Percentiles rank a stretch among this genome's conserved stretches.
These are phyloP conservation scores for Xanthorhoe spadicearia DNA, from an alignment of 2,888 invertebrate genomes.

Conservation along the genomic window DNA sequence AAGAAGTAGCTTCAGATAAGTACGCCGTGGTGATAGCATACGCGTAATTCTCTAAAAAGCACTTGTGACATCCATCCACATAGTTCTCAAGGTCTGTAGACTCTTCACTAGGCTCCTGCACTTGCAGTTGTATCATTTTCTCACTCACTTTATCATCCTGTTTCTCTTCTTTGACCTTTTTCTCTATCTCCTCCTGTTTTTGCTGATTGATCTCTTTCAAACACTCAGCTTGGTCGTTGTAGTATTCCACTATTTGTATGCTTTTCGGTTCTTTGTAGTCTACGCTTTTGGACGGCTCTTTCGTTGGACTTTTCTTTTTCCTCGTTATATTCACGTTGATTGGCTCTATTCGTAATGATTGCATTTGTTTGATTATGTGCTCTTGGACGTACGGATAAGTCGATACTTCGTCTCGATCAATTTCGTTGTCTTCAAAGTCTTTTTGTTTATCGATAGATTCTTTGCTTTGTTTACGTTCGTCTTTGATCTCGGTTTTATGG, in stretches of 20 bases:
- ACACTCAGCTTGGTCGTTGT: slow-evolving; percentile 87
- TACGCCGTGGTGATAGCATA: slow-evolving; percentile 78
- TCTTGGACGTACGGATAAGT: slow-evolving; percentile 76
- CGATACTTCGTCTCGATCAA: slow-evolving; percentile 64
- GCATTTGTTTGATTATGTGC: slow-evolving; percentile 81
- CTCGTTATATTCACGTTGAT: slow-evolving; percentile 70
- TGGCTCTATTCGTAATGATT: slow-evolving; percentile 78
- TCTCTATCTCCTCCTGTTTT: slow-evolving; percentile 70
- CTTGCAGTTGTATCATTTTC: slow-evolving; percentile 61
- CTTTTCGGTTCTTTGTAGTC: slow-evolving; percentile 45
- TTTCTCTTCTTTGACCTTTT: slow-evolving; percentile 70
- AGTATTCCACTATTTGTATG: slow-evolving; percentile 83
- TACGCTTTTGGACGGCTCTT: slow-evolving; percentile 60
- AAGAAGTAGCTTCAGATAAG: slow-evolving; percentile 71
- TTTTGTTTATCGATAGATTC: slow-evolving; percentile 38
- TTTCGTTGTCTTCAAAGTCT: slow-evolving; percentile 69
- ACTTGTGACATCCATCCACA: slow-evolving; percentile 78
- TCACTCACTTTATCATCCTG: slow-evolving; percentile 69
- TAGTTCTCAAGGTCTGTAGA: slow-evolving; percentile 74
- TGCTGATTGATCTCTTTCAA: slow-evolving; percentile 79
- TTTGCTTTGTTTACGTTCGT: slow-evolving; percentile 40
- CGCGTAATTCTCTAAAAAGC: slow-evolving; percentile 80
- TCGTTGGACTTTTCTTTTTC: slow-evolving; percentile 74
- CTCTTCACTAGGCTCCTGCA: slow-evolving; percentile 74
- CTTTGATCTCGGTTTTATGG: slow-evolving; percentile 80